Evolutionary conservation across 2,888 invertebrate species (phyloP).

Genomic region (Acrocyrtus sp.): DNA sequence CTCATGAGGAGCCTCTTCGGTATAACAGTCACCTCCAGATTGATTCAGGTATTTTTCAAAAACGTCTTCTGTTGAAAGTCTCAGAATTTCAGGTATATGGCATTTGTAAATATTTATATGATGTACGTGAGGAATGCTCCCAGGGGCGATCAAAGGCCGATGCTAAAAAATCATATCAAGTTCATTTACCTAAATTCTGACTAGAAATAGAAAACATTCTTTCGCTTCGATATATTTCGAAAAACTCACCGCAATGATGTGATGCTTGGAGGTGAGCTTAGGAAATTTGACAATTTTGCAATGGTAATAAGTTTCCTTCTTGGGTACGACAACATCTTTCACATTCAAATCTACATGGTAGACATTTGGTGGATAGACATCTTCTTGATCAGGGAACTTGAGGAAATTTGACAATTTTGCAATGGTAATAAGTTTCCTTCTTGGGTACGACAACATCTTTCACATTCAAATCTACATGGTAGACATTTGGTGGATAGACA

Average conservation of each 20-base stretch:
- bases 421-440: constrained; percentile 84
- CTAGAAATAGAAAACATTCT: no score
- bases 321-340: constrained; percentile 25
- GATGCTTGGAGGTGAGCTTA: constrained; percentile 77
- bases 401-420: constrained; percentile 85
- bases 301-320: constrained; percentile 81
- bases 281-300: constrained; percentile 88
- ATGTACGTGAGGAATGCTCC: constrained; percentile 76
- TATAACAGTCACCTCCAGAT: constrained; percentile 73
- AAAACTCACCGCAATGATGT: constrained; percentile 77
- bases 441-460: constrained; percentile 28
- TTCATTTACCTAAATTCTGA: no score
- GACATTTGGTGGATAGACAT: constrained; percentile 24
- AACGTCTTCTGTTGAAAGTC: constrained; percentile 57
- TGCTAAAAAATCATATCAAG: no score
- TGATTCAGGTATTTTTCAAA: constrained; percentile 78
- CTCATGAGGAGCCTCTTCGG: constrained; percentile 80
- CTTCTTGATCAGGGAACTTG: constrained; percentile 60
- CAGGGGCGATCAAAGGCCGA: constrained; percentile 68
- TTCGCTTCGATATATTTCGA: no score
- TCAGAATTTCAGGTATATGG: constrained; percentile 55
- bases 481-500: constrained; percentile 21
- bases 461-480: constrained; percentile 21
- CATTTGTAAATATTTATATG: constrained; percentile 91
- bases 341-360: constrained; percentile 23